phyloP scores from a whole-genome alignment of 2,888 invertebrate species.

The Drosophila crucigera region DNA sequence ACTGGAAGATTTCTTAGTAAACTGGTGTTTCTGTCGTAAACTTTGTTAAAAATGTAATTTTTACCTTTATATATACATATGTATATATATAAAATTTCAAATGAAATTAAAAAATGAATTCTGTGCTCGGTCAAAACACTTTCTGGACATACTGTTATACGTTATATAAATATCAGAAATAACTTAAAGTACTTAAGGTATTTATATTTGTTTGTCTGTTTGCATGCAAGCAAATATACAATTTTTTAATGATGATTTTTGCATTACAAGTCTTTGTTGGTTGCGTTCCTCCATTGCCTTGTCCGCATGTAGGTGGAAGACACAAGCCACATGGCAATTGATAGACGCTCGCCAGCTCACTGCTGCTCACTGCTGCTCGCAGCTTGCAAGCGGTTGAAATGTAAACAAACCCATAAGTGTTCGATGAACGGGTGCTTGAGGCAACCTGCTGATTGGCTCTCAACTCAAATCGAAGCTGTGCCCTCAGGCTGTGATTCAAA shows the following conservation, averaged over 20 bases:
- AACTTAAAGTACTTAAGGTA: not conserved
- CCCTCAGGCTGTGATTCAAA: constrained; percentile 49
- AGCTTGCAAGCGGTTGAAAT: constrained; percentile 27
- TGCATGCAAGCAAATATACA: not conserved
- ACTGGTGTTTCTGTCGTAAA: not conserved
- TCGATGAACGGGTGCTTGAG: constrained; percentile 32
- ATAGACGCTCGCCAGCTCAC: constrained; percentile 45
- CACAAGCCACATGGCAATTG: constrained; percentile 53
- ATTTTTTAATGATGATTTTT: constrained; percentile 1
- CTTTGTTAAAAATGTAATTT: not conserved
- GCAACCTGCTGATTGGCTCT: constrained; percentile 40
- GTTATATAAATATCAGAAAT: not conserved
- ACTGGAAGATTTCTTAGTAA: not conserved
- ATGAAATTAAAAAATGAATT: not conserved
- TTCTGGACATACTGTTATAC: not conserved
- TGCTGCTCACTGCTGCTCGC: constrained; percentile 4
- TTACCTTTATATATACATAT: not conserved
- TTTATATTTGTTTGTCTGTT: not conserved
- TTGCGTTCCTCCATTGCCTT: constrained; percentile 9
- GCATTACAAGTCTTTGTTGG: constrained; percentile 17
- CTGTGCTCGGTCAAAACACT: not conserved
- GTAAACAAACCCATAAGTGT: constrained; percentile 57
- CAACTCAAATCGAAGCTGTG: constrained; percentile 16
- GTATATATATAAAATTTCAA: not conserved
- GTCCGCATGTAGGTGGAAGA: constrained; percentile 29